Conservation (phyloP, 2,113 vertebrate species). For the Axis porcinus region DNA sequence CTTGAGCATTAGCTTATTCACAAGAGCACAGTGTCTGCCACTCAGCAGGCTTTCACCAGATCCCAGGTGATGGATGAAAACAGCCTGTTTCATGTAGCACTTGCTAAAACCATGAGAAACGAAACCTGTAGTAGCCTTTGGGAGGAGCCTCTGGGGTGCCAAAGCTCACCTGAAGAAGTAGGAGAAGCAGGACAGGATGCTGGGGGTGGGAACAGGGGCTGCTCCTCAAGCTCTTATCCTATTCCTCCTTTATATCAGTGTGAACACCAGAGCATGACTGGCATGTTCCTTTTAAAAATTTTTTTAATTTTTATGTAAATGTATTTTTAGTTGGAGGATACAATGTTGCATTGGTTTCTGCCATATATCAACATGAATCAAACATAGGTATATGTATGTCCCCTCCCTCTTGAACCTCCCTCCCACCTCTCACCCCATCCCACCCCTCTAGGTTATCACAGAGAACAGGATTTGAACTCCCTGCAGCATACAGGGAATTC, state of each 20-base stretch:
- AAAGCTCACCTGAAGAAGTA: no score
- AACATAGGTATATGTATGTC: no score
- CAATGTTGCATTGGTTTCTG: not conserved
- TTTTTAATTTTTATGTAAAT: not conserved
- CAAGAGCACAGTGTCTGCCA: accelerated
- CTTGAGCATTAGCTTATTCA: no score
- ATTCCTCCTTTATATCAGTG: not conserved
- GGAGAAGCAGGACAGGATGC: not conserved
- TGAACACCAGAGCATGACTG: not conserved
- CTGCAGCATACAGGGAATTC: not conserved
- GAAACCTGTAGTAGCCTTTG: accelerated
- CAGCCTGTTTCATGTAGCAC: accelerated
- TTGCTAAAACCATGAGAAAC: not conserved
- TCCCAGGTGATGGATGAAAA: not conserved
- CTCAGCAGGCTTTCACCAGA: not conserved
- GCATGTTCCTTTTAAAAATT: accelerated
- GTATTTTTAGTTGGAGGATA: not conserved
- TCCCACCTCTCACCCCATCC: not conserved
- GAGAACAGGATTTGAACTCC: not conserved
- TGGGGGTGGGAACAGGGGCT: not conserved
- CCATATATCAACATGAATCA: not conserved
- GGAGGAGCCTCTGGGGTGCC: no score
- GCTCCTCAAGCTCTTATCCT: not conserved
- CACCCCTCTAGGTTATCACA: not conserved
- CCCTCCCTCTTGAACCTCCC: not conserved